These are phyloP conservation scores for Marronus borbonicus DNA, from an alignment of 2,888 invertebrate species.

Conservation along the genomic window DNA sequence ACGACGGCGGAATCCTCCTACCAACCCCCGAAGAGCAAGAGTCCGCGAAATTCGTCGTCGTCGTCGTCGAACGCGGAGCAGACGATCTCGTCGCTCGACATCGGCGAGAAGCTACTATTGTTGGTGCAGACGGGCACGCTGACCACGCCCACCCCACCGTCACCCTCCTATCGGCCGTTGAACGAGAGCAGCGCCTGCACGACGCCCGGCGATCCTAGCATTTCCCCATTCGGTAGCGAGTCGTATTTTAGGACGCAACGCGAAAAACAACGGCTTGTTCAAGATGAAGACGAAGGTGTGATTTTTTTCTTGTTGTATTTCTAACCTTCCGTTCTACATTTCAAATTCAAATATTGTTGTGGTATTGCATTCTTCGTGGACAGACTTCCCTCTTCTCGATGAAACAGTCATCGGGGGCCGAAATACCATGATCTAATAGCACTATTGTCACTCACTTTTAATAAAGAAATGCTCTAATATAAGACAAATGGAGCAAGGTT, in stretches of 20 bases:
- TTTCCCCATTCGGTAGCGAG: conserved; percentile 67
- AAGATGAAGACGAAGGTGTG: neutral
- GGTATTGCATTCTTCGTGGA: no score
- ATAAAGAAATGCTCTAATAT: no score
- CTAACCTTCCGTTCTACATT: neutral
- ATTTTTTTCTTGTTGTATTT: neutral
- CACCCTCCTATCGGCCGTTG: conserved; percentile 66
- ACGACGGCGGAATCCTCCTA: conserved; percentile 57
- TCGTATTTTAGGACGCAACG: conserved; percentile 65
- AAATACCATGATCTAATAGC: no score
- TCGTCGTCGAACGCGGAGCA: conserved; percentile 28
- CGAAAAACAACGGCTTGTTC: neutral
- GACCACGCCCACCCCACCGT: conserved; percentile 65
- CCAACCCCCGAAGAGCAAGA: conserved; percentile 69
- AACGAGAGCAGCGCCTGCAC: conserved; percentile 65
- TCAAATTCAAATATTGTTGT: no score
- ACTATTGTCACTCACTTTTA: no score
- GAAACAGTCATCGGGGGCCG: no score
- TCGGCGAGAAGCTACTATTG: conserved; percentile 60
- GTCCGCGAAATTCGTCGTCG: conserved; percentile 66
- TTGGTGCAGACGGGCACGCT: conserved; percentile 60
- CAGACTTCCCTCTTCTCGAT: no score
- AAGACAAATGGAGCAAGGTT: no score
- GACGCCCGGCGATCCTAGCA: conserved; percentile 61
- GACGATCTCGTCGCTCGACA: conserved; percentile 66